Conservation (phyloP, 2,888 invertebrate genomes). For the Hedya salicella region DNA sequence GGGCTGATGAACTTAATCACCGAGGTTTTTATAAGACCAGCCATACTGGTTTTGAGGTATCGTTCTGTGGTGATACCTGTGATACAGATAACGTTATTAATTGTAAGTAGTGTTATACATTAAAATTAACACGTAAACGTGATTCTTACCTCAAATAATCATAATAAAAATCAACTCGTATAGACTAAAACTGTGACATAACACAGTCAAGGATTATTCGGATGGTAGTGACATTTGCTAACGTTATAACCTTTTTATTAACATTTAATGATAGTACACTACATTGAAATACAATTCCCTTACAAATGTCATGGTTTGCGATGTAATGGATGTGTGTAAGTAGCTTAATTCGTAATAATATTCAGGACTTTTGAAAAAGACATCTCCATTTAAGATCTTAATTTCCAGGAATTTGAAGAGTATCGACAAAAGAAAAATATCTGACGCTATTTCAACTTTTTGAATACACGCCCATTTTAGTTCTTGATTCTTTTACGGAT, state of each 20-base stretch:
- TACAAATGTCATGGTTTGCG: neutral
- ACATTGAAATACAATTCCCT: neutral
- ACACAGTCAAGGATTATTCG: slow-evolving; percentile 54
- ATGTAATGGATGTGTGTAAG: neutral
- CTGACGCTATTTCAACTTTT: neutral
- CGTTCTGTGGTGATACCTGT: slow-evolving; percentile 41
- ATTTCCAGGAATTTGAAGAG: slow-evolving; percentile 11
- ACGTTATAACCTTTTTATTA: neutral
- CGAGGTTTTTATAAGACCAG: slow-evolving; percentile 69
- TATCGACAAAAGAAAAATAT: neutral
- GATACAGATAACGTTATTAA: neutral
- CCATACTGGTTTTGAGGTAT: slow-evolving; percentile 61
- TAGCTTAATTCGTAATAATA: neutral
- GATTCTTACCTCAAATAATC: slow-evolving; percentile 66
- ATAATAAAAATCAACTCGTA: slow-evolving; percentile 61
- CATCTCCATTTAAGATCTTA: neutral
- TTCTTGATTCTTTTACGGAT: neutral
- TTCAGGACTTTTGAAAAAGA: neutral
- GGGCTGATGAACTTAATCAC: slow-evolving; percentile 69
- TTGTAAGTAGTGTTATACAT: neutral
- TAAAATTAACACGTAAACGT: neutral
- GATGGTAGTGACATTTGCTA: slow-evolving; percentile 13
- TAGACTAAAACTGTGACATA: slow-evolving; percentile 71
- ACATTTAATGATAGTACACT: neutral
- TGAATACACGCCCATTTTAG: neutral